These are phyloP conservation scores for Drosophila meridionalis DNA, from an alignment of 2,888 invertebrate genomes.

Conservation along the genomic window DNA sequence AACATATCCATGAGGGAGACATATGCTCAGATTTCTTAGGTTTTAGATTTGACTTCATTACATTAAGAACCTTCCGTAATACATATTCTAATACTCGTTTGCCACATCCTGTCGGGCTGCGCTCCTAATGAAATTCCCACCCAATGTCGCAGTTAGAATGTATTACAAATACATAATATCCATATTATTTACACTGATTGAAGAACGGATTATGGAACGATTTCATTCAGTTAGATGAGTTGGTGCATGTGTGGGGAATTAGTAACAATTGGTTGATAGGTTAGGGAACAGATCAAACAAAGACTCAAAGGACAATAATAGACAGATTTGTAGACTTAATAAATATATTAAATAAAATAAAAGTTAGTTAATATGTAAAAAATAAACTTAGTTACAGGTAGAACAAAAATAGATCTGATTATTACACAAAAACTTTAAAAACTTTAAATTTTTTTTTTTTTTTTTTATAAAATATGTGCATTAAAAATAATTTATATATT, in stretches of 20 bases:
- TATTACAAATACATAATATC: neutral
- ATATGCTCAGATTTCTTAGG: neutral
- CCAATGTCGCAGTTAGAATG: neutral
- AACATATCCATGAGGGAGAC: neutral
- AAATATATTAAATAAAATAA: constrained; percentile 1
- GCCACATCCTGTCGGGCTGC: neutral
- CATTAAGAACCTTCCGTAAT: neutral
- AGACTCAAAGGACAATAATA: constrained; percentile 24
- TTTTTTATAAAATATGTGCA: neutral
- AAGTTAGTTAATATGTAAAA: constrained; percentile 16
- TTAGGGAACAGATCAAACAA: constrained; percentile 32
- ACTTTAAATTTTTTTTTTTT: no score
- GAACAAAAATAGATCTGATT: neutral
- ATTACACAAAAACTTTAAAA: neutral
- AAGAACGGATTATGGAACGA: neutral
- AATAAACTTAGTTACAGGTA: neutral
- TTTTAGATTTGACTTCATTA: neutral
- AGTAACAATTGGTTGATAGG: constrained; percentile 36
- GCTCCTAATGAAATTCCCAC: neutral
- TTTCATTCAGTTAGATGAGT: constrained; percentile 14
- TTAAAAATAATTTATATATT: neutral
- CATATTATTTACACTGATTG: neutral
- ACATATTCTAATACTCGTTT: neutral
- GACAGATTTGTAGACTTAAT: constrained; percentile 13
- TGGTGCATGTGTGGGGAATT: constrained; percentile 37